Conservation (phyloP, 2,113 vertebrate genomes). For the Ellobius talpinus region DNA sequence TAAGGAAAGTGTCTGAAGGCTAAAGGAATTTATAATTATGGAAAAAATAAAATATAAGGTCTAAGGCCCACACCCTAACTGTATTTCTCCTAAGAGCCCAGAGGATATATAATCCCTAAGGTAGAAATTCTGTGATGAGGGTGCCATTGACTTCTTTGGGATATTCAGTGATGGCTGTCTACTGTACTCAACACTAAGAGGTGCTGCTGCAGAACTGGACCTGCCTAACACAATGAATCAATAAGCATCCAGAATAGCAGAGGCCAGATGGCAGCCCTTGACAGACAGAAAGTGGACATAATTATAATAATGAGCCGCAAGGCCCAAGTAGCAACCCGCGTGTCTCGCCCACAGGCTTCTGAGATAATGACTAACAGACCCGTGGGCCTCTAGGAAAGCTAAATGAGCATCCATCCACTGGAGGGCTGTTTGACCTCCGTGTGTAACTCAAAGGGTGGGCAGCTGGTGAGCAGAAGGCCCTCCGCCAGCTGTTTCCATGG, state of each 20-base stretch:
- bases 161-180: not conserved
- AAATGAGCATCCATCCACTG: not conserved
- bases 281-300: not conserved
- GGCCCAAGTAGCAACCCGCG: not conserved
- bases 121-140: not conserved
- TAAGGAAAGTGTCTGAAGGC: not conserved
- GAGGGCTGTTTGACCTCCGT: conserved; percentile 25
- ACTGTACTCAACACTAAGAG: not conserved
- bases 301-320: conserved; percentile 48
- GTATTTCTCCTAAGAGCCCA: not conserved
- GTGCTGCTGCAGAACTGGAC: not conserved
- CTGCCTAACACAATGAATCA: not conserved
- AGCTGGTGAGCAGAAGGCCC: conserved; percentile 58
- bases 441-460: not conserved
- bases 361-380: not conserved
- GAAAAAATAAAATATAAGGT: not conserved
- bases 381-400: not conserved
- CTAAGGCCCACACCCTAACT: not conserved
- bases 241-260: conserved; percentile 29
- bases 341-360: not conserved
- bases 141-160: not conserved
- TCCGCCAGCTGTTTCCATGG: not conserved
- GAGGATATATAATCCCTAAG: not conserved
- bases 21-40: not conserved
- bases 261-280: conserved; percentile 38